Percentiles rank a stretch among this genome's conserved stretches.
Conservation (phyloP, 2,888 invertebrate species). For the Phanerotoma sp. region DNA sequence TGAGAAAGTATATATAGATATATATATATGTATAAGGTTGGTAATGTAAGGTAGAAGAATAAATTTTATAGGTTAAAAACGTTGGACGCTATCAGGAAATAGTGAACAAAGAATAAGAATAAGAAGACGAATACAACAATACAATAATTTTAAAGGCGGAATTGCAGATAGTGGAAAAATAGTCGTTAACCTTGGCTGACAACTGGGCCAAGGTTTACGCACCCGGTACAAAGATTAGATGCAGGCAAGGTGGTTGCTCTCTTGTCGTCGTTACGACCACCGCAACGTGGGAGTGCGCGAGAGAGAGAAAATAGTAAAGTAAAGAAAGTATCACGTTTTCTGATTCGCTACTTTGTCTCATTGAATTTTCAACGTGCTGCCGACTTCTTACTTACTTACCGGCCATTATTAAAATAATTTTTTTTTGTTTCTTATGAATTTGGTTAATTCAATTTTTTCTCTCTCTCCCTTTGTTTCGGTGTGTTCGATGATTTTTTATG, state of each 20-base stretch:
- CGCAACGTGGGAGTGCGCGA: slow-evolving; percentile 19
- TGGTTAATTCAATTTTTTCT: slow-evolving; percentile 1
- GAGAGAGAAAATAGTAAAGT: slow-evolving; percentile 6
- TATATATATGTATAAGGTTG: too few relatives aligned
- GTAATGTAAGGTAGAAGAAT: slow-evolving; percentile 4
- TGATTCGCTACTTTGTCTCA: not conserved
- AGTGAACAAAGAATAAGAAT: not conserved
- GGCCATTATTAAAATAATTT: slow-evolving; percentile 22
- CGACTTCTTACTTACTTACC: slow-evolving; percentile 22
- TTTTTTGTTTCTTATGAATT: not conserved
- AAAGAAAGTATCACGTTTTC: not conserved
- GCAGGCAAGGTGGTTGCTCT: slow-evolving; percentile 16
- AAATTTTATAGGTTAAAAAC: slow-evolving; percentile 20
- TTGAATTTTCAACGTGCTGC: not conserved
- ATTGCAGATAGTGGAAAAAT: slow-evolving; percentile 1
- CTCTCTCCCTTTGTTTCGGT: slow-evolving; percentile 5
- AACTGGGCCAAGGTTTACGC: slow-evolving; percentile 19
- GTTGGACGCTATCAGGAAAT: slow-evolving; percentile 9
- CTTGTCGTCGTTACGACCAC: not conserved
- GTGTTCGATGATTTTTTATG: not conserved
- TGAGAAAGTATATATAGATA: too few relatives aligned
- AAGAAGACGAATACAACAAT: too few relatives aligned
- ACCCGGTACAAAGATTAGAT: slow-evolving; percentile 5
- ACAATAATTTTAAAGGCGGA: not conserved
- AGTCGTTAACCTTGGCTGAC: slow-evolving; percentile 3